Evolutionary conservation across 2,888 invertebrate species (phyloP).

Genomic region (Acleris laterana): DNA sequence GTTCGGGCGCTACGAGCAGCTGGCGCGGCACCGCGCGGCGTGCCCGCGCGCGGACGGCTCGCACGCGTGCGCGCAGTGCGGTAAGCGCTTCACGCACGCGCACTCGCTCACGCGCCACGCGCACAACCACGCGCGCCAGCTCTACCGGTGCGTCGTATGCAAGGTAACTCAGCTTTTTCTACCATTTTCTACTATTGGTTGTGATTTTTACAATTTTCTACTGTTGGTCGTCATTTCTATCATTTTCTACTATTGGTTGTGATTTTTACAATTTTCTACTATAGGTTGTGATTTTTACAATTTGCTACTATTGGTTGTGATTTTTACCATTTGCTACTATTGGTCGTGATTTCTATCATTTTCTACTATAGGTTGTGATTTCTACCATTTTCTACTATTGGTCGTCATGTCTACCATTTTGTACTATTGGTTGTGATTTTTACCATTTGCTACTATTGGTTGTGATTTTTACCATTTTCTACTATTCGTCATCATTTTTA

Average conservation of each 20-base stretch:
- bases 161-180: constrained; percentile 52
- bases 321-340: neutral
- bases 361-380: no score
- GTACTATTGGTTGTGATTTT: neutral
- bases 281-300: neutral
- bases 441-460: neutral
- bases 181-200: neutral
- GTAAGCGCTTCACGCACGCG: constrained; percentile 73
- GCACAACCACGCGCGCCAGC: constrained; percentile 79
- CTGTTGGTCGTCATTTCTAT: neutral
- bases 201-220: neutral
- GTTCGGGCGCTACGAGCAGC: constrained; percentile 74
- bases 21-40: constrained; percentile 63
- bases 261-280: neutral
- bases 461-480: neutral
- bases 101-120: constrained; percentile 75
- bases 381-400: no score
- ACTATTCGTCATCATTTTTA: neutral
- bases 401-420: no score
- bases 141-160: constrained; percentile 79
- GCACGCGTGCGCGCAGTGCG: constrained; percentile 75
- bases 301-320: no score
- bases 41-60: constrained; percentile 51
- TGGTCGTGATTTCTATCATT: no score
- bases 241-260: neutral